phyloP scores from a whole-genome alignment of 2,113 vertebrate genomes.

The Notothenia coriiceps region DNA sequence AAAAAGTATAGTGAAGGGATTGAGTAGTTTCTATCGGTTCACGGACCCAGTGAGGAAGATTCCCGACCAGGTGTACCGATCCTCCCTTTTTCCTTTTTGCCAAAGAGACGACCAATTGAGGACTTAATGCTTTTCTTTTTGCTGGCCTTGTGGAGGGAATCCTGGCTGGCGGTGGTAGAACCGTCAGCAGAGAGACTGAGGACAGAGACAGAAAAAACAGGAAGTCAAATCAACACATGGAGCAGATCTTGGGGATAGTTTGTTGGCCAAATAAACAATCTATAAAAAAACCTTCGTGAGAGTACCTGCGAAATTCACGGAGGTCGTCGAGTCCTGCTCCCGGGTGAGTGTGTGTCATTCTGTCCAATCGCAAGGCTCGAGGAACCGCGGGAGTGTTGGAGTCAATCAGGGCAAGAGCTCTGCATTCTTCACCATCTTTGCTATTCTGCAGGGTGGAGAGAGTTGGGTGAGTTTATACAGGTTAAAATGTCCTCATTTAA shows the following conservation, averaged over 20 bases:
- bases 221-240: background rate
- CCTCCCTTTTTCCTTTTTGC: slow-evolving; percentile 94
- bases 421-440: slow-evolving; percentile 89
- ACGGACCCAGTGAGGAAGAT: slow-evolving; percentile 88
- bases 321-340: slow-evolving; percentile 90
- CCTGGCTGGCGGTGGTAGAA: slow-evolving; percentile 87
- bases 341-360: slow-evolving; percentile 93
- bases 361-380: slow-evolving; percentile 89
- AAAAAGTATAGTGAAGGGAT: background rate
- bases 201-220: background rate
- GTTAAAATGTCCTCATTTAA: background rate
- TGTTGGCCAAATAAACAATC: background rate
- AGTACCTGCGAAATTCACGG: slow-evolving; percentile 89
- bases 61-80: slow-evolving; percentile 89
- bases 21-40: background rate
- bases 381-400: slow-evolving; percentile 89
- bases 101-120: slow-evolving; percentile 93
- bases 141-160: slow-evolving; percentile 93
- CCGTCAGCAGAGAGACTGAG: slow-evolving; percentile 85
- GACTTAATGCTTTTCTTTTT: slow-evolving; percentile 98
- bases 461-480: background rate
- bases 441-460: slow-evolving; percentile 84
- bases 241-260: background rate
- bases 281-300: background rate
- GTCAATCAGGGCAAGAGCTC: slow-evolving; percentile 89